These are phyloP conservation scores for Anguilla megastoma DNA, from an alignment of 2,797 vertebrate species.

Conservation along the genomic window DNA sequence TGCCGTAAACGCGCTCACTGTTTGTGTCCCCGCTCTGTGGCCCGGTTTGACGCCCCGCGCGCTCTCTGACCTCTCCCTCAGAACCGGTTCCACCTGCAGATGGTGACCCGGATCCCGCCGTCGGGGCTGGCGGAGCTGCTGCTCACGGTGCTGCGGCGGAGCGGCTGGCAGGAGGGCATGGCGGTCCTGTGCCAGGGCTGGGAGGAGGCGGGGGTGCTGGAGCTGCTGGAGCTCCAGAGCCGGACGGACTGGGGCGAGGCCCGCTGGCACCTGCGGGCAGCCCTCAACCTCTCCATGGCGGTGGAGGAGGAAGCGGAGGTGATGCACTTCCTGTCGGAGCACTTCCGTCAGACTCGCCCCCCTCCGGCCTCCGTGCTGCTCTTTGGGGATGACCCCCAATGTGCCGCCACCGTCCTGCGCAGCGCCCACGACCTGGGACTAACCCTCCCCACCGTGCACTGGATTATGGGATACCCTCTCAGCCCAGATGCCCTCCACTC, in stretches of 20 bases:
- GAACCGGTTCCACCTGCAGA: conserved; percentile 86
- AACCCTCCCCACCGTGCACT: conserved; percentile 71
- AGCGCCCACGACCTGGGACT: conserved; percentile 71
- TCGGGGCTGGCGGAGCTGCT: conserved; percentile 76
- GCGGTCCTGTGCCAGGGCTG: conserved; percentile 79
- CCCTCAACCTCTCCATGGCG: conserved; percentile 76
- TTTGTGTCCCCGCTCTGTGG: no score
- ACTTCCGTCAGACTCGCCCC: conserved; percentile 63
- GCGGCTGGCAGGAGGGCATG: conserved; percentile 75
- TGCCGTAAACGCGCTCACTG: neutral
- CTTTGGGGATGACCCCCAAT: conserved; percentile 74
- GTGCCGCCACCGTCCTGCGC: conserved; percentile 65
- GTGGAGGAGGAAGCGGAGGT: conserved; percentile 60
- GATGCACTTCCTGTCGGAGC: conserved; percentile 65
- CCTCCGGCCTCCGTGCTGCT: conserved; percentile 68
- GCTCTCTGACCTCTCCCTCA: conserved; percentile 49
- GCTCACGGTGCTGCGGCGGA: conserved; percentile 70
- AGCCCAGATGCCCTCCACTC: conserved; percentile 72
- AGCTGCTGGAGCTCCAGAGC: conserved; percentile 70
- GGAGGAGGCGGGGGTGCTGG: conserved; percentile 73
- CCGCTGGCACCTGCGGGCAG: conserved; percentile 62
- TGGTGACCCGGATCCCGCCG: conserved; percentile 76
- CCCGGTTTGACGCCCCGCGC: neutral
- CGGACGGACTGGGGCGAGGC: conserved; percentile 46
- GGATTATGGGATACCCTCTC: conserved; percentile 83